phyloP scores from a whole-genome alignment of 2,113 vertebrate species.

The Crotalus tigris region DNA sequence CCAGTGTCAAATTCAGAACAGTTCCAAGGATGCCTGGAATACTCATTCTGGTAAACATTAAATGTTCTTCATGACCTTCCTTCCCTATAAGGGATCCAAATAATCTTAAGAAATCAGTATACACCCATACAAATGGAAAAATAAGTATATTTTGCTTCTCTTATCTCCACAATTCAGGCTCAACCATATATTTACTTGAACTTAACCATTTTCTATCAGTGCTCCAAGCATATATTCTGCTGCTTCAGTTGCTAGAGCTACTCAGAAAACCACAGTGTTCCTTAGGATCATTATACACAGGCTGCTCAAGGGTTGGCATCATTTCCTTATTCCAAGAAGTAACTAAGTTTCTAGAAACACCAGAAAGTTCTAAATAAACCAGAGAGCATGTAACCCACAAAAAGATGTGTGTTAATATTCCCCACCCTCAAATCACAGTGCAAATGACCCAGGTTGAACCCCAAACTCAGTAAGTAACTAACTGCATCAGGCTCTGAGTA shows the following conservation, averaged over 20 bases:
- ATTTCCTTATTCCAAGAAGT: too few relatives aligned
- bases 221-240: background rate
- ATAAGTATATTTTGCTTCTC: background rate
- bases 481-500: too few relatives aligned
- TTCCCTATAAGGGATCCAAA: background rate
- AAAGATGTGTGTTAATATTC: too few relatives aligned
- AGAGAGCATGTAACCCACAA: too few relatives aligned
- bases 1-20: background rate
- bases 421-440: too few relatives aligned
- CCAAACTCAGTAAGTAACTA: too few relatives aligned
- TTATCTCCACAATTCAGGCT: background rate
- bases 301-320: too few relatives aligned
- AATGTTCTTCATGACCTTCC: background rate
- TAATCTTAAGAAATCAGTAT: background rate
- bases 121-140: background rate
- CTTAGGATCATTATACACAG: too few relatives aligned
- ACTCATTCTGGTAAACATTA: background rate
- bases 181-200: background rate
- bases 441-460: too few relatives aligned
- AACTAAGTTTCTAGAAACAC: too few relatives aligned
- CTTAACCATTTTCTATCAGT: background rate
- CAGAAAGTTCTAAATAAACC: too few relatives aligned
- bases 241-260: background rate
- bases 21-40: background rate
- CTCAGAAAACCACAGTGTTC: background rate